Evolutionary conservation across 2,797 vertebrate genomes (phyloP).

Genomic region (Danio aesculapii): DNA sequence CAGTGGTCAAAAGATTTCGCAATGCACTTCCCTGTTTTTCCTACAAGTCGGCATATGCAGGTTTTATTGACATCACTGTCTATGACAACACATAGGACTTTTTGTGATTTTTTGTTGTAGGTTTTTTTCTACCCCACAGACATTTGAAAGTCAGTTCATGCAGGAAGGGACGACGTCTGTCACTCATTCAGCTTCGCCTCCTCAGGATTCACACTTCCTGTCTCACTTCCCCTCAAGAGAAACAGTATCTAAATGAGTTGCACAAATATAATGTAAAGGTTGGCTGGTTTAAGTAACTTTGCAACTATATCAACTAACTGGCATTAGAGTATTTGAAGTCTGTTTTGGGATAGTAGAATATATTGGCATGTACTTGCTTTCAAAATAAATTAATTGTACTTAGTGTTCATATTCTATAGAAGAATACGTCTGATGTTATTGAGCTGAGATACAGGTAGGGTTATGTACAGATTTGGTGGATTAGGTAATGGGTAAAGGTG

Average conservation of each 20-base stretch:
- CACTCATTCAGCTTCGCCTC: constrained; percentile 49
- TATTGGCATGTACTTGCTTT: too few relatives aligned
- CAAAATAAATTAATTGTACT: too few relatives aligned
- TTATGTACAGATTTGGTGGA: too few relatives aligned
- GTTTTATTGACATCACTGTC: constrained; percentile 31
- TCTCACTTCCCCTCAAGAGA: constrained; percentile 59
- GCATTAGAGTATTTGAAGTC: too few relatives aligned
- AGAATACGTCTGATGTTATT: too few relatives aligned
- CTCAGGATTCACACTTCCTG: constrained; percentile 51
- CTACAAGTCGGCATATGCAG: constrained; percentile 18
- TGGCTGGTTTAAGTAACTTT: too few relatives aligned
- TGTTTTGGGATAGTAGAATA: too few relatives aligned
- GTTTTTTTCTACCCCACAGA: constrained; percentile 23
- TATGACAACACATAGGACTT: constrained; percentile 38
- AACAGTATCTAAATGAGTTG: constrained; percentile 18
- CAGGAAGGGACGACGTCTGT: constrained; percentile 38
- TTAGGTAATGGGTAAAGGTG: too few relatives aligned
- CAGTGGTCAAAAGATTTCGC: constrained; percentile 41
- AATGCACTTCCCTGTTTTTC: constrained; percentile 47
- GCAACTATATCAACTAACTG: too few relatives aligned
- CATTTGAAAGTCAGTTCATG: constrained; percentile 41
- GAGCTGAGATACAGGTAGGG: too few relatives aligned
- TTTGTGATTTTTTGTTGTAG: constrained; percentile 1
- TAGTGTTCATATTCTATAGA: too few relatives aligned
- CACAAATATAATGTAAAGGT: constrained; percentile 15